Evolutionary conservation across 2,797 vertebrate genomes (phyloP).

Genomic region (Lagodon rhomboides): DNA sequence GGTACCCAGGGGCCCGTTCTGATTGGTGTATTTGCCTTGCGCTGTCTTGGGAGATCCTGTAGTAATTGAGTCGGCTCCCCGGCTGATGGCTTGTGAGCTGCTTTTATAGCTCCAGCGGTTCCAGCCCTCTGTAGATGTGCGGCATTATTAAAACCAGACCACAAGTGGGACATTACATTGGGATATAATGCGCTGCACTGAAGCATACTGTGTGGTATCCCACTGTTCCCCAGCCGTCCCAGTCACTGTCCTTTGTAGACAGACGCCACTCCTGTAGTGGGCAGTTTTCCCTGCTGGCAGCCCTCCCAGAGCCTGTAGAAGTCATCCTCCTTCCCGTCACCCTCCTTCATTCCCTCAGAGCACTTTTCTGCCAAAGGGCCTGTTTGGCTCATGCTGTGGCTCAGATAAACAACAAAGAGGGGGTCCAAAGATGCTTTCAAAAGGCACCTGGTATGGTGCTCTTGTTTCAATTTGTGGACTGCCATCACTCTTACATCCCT

Average conservation of each 20-base stretch:
- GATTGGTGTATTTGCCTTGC: conserved; percentile 81
- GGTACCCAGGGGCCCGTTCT: conserved; percentile 70
- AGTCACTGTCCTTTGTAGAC: conserved; percentile 73
- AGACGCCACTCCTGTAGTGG: conserved; percentile 69
- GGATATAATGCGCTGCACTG: conserved; percentile 54
- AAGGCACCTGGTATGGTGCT: conserved; percentile 71
- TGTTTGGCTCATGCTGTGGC: conserved; percentile 72
- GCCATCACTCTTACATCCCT: conserved; percentile 43
- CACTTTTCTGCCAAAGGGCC: conserved; percentile 70
- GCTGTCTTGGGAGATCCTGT: conserved; percentile 74
- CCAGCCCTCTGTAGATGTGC: conserved; percentile 58
- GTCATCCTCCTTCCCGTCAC: conserved; percentile 62
- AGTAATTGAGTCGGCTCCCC: conserved; percentile 74
- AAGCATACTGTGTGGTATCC: conserved; percentile 71
- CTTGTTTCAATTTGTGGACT: conserved; percentile 56
- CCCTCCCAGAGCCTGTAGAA: conserved; percentile 75
- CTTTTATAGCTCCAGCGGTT: conserved; percentile 61
- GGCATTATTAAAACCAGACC: conserved; percentile 74
- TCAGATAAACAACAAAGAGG: conserved; percentile 74
- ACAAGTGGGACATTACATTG: conserved; percentile 58
- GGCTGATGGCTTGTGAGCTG: conserved; percentile 66
- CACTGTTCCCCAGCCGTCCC: conserved; percentile 53
- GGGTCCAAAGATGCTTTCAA: conserved; percentile 75
- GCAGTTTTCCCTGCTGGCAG: conserved; percentile 69
- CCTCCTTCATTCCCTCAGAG: conserved; percentile 55